Base-by-base conservation (phyloP, 2,113 vertebrate genomes). In the Neomonachus schauinslandi region DNA sequence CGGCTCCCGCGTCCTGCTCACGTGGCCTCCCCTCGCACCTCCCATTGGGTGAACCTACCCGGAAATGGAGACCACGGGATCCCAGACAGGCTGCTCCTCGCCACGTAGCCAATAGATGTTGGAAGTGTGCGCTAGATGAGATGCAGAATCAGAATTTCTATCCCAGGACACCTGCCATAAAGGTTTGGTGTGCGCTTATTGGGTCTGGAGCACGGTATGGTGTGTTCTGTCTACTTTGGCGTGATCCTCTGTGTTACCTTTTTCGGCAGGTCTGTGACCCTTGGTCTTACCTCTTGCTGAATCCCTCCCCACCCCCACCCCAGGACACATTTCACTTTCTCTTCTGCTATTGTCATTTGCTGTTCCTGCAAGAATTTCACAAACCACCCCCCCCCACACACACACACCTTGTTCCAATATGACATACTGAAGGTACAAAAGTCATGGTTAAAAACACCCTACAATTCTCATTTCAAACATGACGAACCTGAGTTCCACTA, bases 21-120 rank as follows among this genome's bases (percentile, higher is more conserved):
- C 0, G 0, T 26, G 63, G 31, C 24, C 57, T 51, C 6, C 24
- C 14, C 36, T 13, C 12, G 11, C 1, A 0, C 26, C 13, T 57
- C 31, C 57, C 79, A 51, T 0, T 39, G 59, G 42, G 14, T 19
- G 15, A 92, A 49, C 15, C 26, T 46, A 22, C 61, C 14, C 1
- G 1, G n/a, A 89, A 72, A 31, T 0, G 42, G 53, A 31, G 16
- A n/a, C 12, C 72, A 65, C 22, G n/a, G 57, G 46, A 69, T 18
- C 49, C 14, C 69, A 28, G 33, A 83, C 63, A 61, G 33, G 28
- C 57, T 3, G 0, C 7, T 51, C 24, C 26, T 82, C 1, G n/a
- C 22, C 4, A 51, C 16, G 39, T 24, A 51, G 28, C 4, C 13
- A 72, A 55, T 3, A 1, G 53, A 61, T 14, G 1, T 2, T 61